Evolutionary conservation across 64 coral and sea anemone genomes (phyloP).

Genomic region (Porites lutea): DNA sequence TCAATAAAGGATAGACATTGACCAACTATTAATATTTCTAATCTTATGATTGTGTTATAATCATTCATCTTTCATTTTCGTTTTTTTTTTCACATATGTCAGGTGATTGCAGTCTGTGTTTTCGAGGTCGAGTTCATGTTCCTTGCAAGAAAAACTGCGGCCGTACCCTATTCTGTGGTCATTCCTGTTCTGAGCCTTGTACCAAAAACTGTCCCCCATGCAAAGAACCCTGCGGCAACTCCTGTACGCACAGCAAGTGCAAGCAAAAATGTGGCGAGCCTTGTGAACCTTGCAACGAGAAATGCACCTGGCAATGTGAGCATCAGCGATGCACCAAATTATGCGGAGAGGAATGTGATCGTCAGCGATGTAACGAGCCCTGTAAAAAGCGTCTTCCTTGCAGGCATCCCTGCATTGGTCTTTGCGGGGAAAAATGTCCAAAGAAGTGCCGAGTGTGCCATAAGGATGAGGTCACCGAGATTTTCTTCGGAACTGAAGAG

Average conservation of each 20-base stretch:
- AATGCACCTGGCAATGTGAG: constrained; percentile 48
- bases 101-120: constrained; percentile 42
- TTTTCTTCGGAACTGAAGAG: constrained; percentile 82
- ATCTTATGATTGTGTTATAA: too few relatives aligned
- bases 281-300: constrained; percentile 56
- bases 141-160: constrained; percentile 42
- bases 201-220: constrained; percentile 83
- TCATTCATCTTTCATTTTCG: too few relatives aligned
- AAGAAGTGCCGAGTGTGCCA: constrained; percentile 79
- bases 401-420: constrained; percentile 70
- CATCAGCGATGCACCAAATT: constrained; percentile 57
- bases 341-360: constrained; percentile 62
- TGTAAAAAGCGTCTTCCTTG: constrained; percentile 52
- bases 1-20: too few relatives aligned
- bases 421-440: constrained; percentile 82
- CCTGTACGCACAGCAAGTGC: constrained; percentile 70
- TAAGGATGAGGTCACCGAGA: constrained; percentile 66
- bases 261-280: constrained; percentile 62
- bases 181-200: constrained; percentile 53
- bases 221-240: constrained; percentile 44
- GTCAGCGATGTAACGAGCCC: constrained; percentile 52
- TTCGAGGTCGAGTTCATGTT: constrained; percentile 23
- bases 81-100: neutral
- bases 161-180: constrained; percentile 70
- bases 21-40: too few relatives aligned